phyloP scores from a whole-genome alignment of 2,113 vertebrate genomes.

The Hipposideros armiger region DNA sequence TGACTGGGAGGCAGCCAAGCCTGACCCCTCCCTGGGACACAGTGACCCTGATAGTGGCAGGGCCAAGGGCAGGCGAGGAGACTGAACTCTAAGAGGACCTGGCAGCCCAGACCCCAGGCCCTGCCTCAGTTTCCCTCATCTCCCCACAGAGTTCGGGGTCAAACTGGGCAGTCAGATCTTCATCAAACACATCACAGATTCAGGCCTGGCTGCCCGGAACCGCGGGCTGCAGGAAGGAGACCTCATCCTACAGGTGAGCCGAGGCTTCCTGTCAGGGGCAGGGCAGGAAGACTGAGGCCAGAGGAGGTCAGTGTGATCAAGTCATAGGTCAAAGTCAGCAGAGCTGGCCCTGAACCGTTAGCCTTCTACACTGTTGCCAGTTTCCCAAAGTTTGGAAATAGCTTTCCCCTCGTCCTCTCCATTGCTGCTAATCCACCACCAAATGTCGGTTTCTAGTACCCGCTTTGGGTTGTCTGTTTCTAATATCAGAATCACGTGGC shows the following conservation, averaged over 20 bases:
- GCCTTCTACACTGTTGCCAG: too few species aligned
- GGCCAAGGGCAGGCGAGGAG: neutral
- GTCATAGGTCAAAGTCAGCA: neutral
- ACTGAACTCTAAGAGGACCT: neutral
- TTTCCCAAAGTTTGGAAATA: neutral
- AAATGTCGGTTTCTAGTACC: neutral
- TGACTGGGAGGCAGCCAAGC: neutral
- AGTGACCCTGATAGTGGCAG: neutral
- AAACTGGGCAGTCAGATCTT: slow-evolving; percentile 98
- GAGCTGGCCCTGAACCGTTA: neutral
- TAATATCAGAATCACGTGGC: neutral
- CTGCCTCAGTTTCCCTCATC: slow-evolving; percentile 50
- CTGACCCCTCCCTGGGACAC: neutral
- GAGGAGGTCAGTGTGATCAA: accelerated
- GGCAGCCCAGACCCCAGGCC: neutral
- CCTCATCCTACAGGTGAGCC: slow-evolving; percentile 95
- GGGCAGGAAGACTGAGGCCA: neutral
- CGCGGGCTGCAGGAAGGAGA: slow-evolving; percentile 95
- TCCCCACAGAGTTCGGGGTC: slow-evolving; percentile 94
- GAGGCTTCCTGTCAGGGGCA: accelerated
- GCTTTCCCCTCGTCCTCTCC: neutral
- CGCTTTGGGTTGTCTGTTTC: neutral
- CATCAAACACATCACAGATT: slow-evolving; percentile 97
- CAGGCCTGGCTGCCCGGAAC: slow-evolving; percentile 92
- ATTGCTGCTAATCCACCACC: neutral